A percentile compares a stretch with the other conserved stretches of the same genome.
Evolutionary conservation across 2,888 invertebrate species (phyloP).

Genomic region (Listrodromus nycthemerus): DNA sequence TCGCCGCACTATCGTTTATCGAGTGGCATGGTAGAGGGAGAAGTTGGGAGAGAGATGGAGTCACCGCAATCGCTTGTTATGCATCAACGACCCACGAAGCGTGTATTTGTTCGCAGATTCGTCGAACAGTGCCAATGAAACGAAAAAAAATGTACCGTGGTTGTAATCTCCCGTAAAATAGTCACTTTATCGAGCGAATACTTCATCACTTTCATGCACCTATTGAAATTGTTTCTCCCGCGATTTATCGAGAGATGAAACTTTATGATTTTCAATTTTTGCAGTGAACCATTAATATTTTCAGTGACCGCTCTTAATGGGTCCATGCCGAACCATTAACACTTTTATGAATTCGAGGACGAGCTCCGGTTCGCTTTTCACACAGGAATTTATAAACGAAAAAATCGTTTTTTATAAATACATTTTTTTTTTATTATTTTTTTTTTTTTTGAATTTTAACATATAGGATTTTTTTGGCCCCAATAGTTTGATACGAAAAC

Average conservation of each 20-base stretch:
- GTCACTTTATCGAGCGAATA: not conserved
- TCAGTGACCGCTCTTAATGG: too few species aligned
- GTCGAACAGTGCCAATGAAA: not conserved
- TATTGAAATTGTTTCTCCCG: conserved; percentile 34
- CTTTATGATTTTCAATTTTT: not conserved
- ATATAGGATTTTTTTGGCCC: too few species aligned
- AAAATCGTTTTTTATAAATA: too few species aligned
- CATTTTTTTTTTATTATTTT: too few species aligned
- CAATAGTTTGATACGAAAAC: too few species aligned
- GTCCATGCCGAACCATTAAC: too few species aligned
- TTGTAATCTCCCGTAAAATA: conserved; percentile 18
- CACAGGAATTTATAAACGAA: too few species aligned
- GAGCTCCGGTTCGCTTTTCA: not conserved
- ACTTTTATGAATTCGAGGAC: not conserved
- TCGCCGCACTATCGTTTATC: conserved; percentile 48
- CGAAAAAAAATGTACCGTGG: not conserved
- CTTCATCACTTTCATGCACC: conserved; percentile 30
- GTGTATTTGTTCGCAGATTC: conserved; percentile 14
- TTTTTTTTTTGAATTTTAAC: too few species aligned
- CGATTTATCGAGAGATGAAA: conserved; percentile 12
- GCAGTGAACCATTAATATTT: too few species aligned
- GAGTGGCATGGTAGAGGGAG: not conserved
- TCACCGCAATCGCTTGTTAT: conserved; percentile 26
- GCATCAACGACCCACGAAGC: conserved; percentile 12
- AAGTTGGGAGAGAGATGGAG: not conserved